Base-by-base conservation (phyloP, 2,797 vertebrate genomes). In the Odontamblyopus rebecca region DNA sequence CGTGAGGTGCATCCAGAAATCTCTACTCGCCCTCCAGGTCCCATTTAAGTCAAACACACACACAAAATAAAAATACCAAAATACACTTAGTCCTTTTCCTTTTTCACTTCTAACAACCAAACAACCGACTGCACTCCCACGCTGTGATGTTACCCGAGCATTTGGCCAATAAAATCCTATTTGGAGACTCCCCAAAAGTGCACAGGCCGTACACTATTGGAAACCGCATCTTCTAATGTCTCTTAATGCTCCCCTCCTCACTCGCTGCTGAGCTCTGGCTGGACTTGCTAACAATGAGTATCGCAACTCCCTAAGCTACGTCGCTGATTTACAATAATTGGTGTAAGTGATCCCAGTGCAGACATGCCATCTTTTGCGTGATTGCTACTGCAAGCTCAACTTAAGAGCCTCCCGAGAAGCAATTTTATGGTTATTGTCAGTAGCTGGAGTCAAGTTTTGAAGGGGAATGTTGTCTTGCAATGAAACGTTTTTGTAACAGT, bases 91-190 rank as follows among this genome's bases (percentile, higher is more conserved):
- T 71, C 56, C 83, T 82, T 80, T 80, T 74, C 70, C 82, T 15
- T 30, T 30, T 29, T 30, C 27, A 81, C 82, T 76, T 88, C 74
- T 70, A 80, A 80, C 74, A 77, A 72, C 76, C 78, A 84, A 88
- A 87, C 78, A 84, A 23, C 23, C 74, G 73, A 72, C 73, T 30
- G 65, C 72, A 86, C 86, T 77, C 83, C 87, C 80, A 88, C 87
- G 18, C 76, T 69, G 67, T 68, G 76, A 85, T 85, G 83, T 76
- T 67, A 79, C 65, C 79, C 79, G 81, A 79, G 83, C 78, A 82
- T 84, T 86, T 84, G 69, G 81, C 78, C 80, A 86, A 89, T 83
- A 79, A 59, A 84, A 85, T 76, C 76, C 73, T 74, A 74, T 75
- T 80, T 71, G 60, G 83, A 88, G 76, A 81, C 77, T 79, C 74